phyloP scores from a whole-genome alignment of 2,797 vertebrate genomes.

The Catharus ustulatus region DNA sequence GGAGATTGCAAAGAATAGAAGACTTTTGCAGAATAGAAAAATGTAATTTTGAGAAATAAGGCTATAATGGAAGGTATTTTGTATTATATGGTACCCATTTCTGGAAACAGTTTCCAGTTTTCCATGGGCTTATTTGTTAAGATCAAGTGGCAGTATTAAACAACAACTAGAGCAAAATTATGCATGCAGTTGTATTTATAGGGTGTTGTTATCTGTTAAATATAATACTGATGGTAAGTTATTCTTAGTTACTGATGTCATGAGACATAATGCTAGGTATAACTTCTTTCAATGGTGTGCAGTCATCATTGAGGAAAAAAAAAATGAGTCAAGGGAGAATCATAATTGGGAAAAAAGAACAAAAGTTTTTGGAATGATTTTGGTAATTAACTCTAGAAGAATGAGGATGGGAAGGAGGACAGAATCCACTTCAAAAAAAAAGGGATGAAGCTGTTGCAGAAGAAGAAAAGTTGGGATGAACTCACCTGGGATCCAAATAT shows the following conservation, averaged over 20 bases:
- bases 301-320: neutral
- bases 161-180: neutral
- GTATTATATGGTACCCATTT: neutral
- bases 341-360: neutral
- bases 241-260: neutral
- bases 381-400: neutral
- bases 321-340: neutral
- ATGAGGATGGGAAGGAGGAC: neutral
- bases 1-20: neutral
- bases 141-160: neutral
- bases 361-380: neutral
- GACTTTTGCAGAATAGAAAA: neutral
- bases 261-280: neutral
- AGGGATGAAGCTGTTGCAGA: neutral
- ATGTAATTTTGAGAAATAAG: neutral
- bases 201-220: neutral
- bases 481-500: conserved; percentile 52
- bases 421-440: neutral
- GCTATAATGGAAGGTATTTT: neutral
- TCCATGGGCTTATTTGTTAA: neutral
- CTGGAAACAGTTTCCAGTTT: neutral
- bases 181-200: neutral
- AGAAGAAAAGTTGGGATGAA: neutral
- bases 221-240: neutral
- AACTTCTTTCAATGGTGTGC: neutral